Evolutionary conservation across 2,888 invertebrate species (phyloP).

Genomic region (Microctonus brassicae): DNA sequence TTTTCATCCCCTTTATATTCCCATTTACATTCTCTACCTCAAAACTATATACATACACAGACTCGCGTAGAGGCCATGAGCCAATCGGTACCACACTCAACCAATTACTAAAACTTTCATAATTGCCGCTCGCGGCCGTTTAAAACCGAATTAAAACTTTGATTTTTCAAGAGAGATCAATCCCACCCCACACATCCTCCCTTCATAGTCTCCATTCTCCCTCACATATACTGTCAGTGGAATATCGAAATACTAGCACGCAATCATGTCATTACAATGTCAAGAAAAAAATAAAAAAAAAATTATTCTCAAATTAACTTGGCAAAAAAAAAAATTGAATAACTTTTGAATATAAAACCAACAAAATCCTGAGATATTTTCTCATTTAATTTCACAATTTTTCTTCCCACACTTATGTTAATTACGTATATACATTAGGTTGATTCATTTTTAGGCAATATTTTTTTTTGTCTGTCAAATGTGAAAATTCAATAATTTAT

Average conservation of each 20-base stretch:
- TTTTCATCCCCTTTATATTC: conserved; percentile 36
- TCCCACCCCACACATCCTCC: conserved; percentile 7
- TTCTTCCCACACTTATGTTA: not conserved
- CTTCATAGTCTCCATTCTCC: no score
- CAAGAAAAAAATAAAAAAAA: not conserved
- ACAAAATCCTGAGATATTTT: not conserved
- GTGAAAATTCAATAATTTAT: no score
- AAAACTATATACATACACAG: conserved; percentile 3
- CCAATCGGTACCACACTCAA: conserved; percentile 43
- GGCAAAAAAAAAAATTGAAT: not conserved
- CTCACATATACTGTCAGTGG: conserved; percentile 7
- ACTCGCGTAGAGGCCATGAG: conserved; percentile 17
- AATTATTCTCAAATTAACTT: not conserved
- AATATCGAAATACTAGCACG: conserved; percentile 27
- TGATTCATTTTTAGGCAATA: no score
- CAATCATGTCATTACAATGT: conserved; percentile 25
- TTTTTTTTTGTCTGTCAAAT: no score
- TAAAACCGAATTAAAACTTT: conserved; percentile 65
- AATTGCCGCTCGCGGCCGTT: conserved; percentile 55
- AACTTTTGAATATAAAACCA: no score
- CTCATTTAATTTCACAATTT: not conserved
- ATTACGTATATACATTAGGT: no score
- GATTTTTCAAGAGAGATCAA: conserved; percentile 53
- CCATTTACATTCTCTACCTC: conserved; percentile 8
- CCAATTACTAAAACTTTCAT: conserved; percentile 63